Conservation (phyloP, 2,113 vertebrate species). For the Brachypodius melanocephalos region DNA sequence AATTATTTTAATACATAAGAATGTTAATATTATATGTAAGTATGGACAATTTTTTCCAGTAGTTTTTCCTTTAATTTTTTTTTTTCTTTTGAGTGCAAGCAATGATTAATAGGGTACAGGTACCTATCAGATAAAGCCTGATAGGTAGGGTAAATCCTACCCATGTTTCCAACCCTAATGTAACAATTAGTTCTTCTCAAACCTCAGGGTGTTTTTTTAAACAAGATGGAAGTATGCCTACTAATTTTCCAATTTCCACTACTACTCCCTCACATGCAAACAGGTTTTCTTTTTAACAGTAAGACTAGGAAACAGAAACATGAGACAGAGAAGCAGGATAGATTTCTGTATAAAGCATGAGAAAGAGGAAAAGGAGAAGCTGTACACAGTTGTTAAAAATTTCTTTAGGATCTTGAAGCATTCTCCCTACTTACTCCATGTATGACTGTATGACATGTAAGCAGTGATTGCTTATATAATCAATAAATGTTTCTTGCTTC, state of each 20-base stretch:
- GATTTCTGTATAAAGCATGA: neutral
- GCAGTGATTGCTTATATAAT: neutral
- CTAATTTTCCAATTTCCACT: neutral
- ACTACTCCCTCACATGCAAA: neutral
- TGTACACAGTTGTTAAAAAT: neutral
- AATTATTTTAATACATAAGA: neutral
- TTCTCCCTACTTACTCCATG: neutral
- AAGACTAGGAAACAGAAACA: neutral
- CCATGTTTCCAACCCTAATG: neutral
- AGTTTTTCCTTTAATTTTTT: neutral
- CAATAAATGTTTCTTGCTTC: neutral
- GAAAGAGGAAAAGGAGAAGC: neutral
- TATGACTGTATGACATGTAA: neutral
- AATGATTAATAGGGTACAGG: neutral
- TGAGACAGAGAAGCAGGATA: accelerated
- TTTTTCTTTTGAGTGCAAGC: neutral
- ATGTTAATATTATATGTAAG: neutral
- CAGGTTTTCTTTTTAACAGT: neutral
- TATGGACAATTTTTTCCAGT: neutral
- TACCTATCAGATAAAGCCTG: neutral
- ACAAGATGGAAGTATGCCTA: neutral
- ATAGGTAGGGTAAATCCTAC: neutral
- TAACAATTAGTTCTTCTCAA: neutral
- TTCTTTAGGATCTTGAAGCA: neutral
- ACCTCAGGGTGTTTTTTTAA: neutral